Evolutionary conservation across 2,888 invertebrate genomes (phyloP).

Genomic region (Dexiosoma caninum): DNA sequence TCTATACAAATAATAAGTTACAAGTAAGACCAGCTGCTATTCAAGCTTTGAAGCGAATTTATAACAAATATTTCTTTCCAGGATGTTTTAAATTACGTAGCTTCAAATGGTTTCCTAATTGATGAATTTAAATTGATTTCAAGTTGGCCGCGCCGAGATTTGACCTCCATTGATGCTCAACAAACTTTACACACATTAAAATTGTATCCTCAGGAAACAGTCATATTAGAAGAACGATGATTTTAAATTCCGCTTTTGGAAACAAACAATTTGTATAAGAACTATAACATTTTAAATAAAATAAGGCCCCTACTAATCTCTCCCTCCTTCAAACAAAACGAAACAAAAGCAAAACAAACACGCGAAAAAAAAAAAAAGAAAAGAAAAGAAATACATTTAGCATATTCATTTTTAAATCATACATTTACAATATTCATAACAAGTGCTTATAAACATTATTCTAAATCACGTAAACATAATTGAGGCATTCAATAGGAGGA

Average conservation of each 20-base stretch:
- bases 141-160: constrained; percentile 96
- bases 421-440: constrained; percentile 24
- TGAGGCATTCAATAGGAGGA: background rate
- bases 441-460: constrained; percentile 20
- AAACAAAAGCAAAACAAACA: too few species aligned
- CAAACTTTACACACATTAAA: constrained; percentile 89
- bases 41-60: too few species aligned
- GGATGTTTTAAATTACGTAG: constrained; percentile 91
- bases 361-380: background rate
- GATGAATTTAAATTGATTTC: constrained; percentile 94
- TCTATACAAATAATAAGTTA: constrained; percentile 79
- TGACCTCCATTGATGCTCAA: constrained; percentile 87
- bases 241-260: constrained; percentile 64
- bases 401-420: constrained; percentile 45
- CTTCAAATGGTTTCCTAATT: constrained; percentile 91
- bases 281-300: constrained; percentile 24
- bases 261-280: constrained; percentile 17
- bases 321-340: constrained; percentile 28
- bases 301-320: constrained; percentile 38
- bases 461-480: background rate
- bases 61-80: constrained; percentile 60
- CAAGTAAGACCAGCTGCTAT: constrained; percentile 78
- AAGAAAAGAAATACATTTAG: background rate
- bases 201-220: constrained; percentile 95
- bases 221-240: constrained; percentile 96